These are phyloP conservation scores for Amiota minor DNA, from an alignment of 2,888 invertebrate species.

Conservation along the genomic window DNA sequence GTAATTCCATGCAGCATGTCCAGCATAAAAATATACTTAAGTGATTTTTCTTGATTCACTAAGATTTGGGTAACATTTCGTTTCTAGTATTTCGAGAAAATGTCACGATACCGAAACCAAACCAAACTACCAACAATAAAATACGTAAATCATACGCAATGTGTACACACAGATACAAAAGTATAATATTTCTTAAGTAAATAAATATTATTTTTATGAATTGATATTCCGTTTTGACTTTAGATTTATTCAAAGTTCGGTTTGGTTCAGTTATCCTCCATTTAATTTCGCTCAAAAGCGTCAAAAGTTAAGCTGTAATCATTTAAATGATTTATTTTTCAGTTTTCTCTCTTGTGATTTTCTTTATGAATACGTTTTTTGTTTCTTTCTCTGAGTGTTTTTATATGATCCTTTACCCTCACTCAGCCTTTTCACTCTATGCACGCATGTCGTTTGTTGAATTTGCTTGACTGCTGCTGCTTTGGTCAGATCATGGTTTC, in stretches of 20 bases:
- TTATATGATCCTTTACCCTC: slow-evolving; percentile 12
- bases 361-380: slow-evolving; percentile 44
- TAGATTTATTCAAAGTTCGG: slow-evolving; percentile 1
- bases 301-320: slow-evolving; percentile 67
- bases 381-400: slow-evolving; percentile 18
- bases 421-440: neutral
- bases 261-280: slow-evolving; percentile 47
- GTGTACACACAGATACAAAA: neutral
- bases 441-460: neutral
- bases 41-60: slow-evolving; percentile 67
- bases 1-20: slow-evolving; percentile 68
- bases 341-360: slow-evolving; percentile 50
- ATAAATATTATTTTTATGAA: slow-evolving; percentile 64
- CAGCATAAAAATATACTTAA: slow-evolving; percentile 68
- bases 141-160: neutral
- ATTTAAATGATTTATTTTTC: slow-evolving; percentile 65
- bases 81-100: slow-evolving; percentile 36
- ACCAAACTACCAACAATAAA: no score
- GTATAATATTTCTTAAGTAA: slow-evolving; percentile 50
- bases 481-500: slow-evolving; percentile 36
- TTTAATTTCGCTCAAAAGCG: slow-evolving; percentile 68
- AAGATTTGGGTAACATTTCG: slow-evolving; percentile 68
- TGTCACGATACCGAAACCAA: slow-evolving; percentile 11
- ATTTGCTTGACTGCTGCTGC: slow-evolving; percentile 36
- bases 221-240: slow-evolving; percentile 40